Evolutionary conservation across 2,888 invertebrate genomes (phyloP), one percentile per base, ranked within the genome.

Genomic region (Cephonodes hylas): DNA sequence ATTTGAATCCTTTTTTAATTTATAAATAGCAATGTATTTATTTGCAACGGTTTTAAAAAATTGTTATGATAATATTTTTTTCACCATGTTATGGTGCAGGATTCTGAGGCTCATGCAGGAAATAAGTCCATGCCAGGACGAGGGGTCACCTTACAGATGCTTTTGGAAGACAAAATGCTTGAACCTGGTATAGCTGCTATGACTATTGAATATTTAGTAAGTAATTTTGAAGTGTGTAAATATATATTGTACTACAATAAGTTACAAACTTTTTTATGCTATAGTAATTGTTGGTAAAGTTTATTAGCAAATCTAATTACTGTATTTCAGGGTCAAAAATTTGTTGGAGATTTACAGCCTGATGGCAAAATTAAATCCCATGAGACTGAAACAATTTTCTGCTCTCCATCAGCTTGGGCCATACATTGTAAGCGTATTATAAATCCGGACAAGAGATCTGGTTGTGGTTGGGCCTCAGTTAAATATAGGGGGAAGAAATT

Each of bases 381-480:
- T 85, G 97, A 97, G 85, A 97, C 97, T 42, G 96, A 96, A 81
- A 96, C 97, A 66, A 94, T 97, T 75, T 98, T 97, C 83, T 95
- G 96, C 66, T 97, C 97, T 0, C 98, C 98, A 1, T 97, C 97
- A 74, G 97, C 98, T 1, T 98, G 98, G 98, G 98, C 97, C 0
- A 96, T 97, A 83, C 96, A 97, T 79, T 98, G 98, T 79, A 98
- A 98, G 82, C 94, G 97, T 69, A 96, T 97, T 63, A 96, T 98
- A 59, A 97, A 98, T 86, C 97, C 98, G 0, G 96, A 96, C 67
- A 97, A 97, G 84, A 96, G 97, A 77, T 97, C 97, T 42, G 97
- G 97, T 1, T 98, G 97, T 89, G 98, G 98, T 1, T 98, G 98
- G 98, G 97, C 97, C 2, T 97, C 97, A 2, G 97, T 97, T 38